A percentile compares a stretch with the other conserved stretches of the same genome.
Evolutionary conservation across 2,797 vertebrate species (phyloP).

Genomic region (Kryptopterus vitreolus): DNA sequence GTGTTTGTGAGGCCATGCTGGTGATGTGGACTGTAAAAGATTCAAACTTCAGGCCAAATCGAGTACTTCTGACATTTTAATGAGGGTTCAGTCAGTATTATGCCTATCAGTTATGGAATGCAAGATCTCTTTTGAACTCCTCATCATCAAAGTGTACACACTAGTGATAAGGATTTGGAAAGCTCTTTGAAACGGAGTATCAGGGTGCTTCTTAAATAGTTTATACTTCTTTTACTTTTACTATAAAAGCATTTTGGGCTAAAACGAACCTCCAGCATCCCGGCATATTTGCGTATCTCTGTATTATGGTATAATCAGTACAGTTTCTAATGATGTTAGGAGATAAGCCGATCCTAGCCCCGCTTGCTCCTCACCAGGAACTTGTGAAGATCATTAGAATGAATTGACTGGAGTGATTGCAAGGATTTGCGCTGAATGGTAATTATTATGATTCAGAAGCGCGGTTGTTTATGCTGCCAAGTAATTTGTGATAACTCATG

Average conservation of each 20-base stretch:
- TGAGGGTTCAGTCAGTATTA: neutral
- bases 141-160: constrained; percentile 12
- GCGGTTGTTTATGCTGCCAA: neutral
- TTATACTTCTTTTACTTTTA: neutral
- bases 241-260: neutral
- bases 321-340: neutral
- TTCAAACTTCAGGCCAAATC: neutral
- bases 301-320: neutral
- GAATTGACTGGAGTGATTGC: constrained; percentile 16
- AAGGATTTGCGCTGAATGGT: constrained; percentile 14
- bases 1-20: neutral
- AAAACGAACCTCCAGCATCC: no score
- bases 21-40: neutral
- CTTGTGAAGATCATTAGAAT: constrained; percentile 15
- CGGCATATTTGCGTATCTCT: neutral
- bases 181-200: constrained; percentile 5
- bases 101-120: neutral
- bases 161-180: constrained; percentile 26
- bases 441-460: constrained; percentile 26
- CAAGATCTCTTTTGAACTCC: neutral
- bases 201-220: constrained; percentile 18
- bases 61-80: neutral
- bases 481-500: neutral
- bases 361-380: neutral
- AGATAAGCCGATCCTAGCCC: neutral